These are phyloP conservation scores for Alaudala cheleensis DNA, from an alignment of 2,113 vertebrate species.

Conservation along the genomic window DNA sequence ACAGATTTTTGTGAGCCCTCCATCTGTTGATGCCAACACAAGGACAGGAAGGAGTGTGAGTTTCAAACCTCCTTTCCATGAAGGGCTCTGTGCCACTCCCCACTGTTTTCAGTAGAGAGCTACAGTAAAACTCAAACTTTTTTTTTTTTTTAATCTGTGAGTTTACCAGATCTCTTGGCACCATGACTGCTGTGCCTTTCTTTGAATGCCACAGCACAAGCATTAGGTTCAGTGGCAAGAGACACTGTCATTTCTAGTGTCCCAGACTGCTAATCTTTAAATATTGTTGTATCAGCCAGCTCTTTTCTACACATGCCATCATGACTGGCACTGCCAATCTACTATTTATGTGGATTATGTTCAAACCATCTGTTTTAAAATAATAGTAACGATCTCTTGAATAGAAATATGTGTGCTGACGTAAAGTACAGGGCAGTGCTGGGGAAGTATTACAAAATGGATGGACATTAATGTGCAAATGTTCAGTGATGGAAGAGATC, in stretches of 20 bases:
- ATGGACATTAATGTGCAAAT: constrained; percentile 15
- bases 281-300: constrained; percentile 63
- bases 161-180: constrained; percentile 36
- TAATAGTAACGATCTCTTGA: constrained; percentile 69
- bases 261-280: constrained; percentile 69
- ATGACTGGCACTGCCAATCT: constrained; percentile 72
- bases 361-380: constrained; percentile 73
- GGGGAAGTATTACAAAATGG: constrained; percentile 2
- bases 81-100: background rate
- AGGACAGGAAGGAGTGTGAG: constrained; percentile 37
- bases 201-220: constrained; percentile 30
- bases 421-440: constrained; percentile 17
- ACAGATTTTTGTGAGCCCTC: constrained; percentile 34
- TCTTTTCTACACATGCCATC: constrained; percentile 68
- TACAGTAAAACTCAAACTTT: background rate
- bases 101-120: background rate
- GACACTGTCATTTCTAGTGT: constrained; percentile 61
- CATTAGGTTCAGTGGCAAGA: constrained; percentile 58
- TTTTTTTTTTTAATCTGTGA: background rate
- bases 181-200: constrained; percentile 25
- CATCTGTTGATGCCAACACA: constrained; percentile 44
- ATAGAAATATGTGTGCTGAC: constrained; percentile 55
- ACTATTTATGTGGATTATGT: constrained; percentile 73
- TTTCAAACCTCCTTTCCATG: background rate
- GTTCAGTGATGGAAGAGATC: background rate